Evolutionary conservation across 2,113 vertebrate genomes (phyloP).

Genomic region (Cnemophilus loriae): DNA sequence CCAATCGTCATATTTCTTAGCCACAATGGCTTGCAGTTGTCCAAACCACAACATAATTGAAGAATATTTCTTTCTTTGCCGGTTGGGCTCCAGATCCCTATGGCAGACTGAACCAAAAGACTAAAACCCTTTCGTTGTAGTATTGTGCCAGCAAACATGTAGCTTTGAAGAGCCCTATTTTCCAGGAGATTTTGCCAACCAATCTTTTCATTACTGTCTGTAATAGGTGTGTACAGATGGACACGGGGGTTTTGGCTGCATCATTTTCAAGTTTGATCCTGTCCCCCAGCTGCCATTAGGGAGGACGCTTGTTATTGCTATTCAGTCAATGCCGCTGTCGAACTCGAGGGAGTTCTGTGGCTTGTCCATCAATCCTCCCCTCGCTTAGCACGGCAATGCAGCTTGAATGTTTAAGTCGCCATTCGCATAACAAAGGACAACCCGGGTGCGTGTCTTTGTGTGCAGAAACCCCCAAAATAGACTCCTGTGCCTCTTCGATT

Average conservation of each 20-base stretch:
- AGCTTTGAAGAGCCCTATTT: neutral
- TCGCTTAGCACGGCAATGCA: neutral
- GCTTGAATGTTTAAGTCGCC: neutral
- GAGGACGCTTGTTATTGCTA: neutral
- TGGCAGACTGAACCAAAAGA: neutral
- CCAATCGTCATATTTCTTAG: conserved; percentile 52
- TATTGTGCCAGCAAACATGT: neutral
- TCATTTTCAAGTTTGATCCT: neutral
- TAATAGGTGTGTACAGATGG: fast-evolving
- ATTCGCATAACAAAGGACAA: neutral
- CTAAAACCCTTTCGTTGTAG: neutral
- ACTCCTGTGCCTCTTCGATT: neutral
- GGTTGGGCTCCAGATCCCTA: neutral
- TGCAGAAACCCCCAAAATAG: neutral
- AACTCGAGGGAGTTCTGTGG: neutral
- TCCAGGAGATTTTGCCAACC: neutral
- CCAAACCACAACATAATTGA: conserved; percentile 57
- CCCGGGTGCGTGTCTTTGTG: neutral
- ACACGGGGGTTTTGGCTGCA: neutral
- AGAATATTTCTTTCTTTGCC: conserved; percentile 6
- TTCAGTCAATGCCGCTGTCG: neutral
- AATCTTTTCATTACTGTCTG: neutral
- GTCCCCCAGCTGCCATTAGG: neutral
- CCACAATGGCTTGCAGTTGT: conserved; percentile 45
- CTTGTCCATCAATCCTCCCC: conserved; percentile 22